A percentile compares a stretch with the other conserved stretches of the same genome.
These are phyloP conservation scores for Albula glossodonta DNA, from an alignment of 2,113 vertebrate genomes.

Conservation along the genomic window DNA sequence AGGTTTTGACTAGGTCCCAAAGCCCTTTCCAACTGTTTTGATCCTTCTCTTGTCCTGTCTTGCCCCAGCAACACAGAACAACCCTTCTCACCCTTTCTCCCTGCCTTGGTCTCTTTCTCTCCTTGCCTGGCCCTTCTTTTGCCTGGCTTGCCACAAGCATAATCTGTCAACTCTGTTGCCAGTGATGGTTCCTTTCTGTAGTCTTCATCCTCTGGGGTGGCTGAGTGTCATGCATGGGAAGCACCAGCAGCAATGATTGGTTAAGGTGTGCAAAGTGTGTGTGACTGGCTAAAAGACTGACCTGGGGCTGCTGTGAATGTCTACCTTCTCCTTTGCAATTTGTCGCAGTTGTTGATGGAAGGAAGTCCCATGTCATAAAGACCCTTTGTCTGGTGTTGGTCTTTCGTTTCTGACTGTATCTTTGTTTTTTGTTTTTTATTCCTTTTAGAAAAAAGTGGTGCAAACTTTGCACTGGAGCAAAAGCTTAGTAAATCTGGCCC, in stretches of 20 bases:
- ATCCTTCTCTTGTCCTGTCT: background rate
- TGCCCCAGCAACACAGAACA: background rate
- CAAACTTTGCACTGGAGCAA: constrained; percentile 64
- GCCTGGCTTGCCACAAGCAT: constrained; percentile 4
- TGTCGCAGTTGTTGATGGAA: background rate
- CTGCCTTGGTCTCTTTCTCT: no score
- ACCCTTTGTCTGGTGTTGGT: constrained; percentile 38
- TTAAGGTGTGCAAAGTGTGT: background rate
- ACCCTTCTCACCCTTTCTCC: background rate
- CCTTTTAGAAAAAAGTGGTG: constrained; percentile 73
- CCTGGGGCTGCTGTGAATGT: constrained; percentile 13
- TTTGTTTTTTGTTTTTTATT: constrained; percentile 47
- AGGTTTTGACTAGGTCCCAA: constrained; percentile 1
- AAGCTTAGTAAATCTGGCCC: constrained; percentile 74
- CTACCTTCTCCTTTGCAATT: background rate
- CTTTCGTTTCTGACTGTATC: constrained; percentile 50
- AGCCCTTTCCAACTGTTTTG: background rate
- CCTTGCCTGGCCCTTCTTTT: background rate
- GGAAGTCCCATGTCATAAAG: background rate
- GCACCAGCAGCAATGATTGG: background rate
- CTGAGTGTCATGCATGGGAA: constrained; percentile 10
- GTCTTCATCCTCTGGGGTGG: background rate
- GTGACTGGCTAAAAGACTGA: constrained; percentile 10
- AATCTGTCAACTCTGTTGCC: background rate
- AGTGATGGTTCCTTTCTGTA: background rate